Conservation (phyloP, 2,888 invertebrate species). For the Trypoxylon attenuatum region DNA sequence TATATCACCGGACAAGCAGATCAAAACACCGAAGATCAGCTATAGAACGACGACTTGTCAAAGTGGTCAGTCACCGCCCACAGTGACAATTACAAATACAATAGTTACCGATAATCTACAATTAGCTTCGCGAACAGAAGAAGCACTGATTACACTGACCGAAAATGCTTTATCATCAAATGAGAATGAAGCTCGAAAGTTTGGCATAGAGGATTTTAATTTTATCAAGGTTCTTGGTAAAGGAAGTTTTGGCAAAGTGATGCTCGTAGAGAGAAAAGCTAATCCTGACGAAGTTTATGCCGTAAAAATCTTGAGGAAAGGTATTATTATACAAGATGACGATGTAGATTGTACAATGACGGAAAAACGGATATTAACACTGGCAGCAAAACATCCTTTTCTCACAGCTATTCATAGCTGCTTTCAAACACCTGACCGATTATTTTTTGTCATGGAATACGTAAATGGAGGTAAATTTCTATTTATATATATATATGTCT, state of each 20-base stretch:
- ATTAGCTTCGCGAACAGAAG: slow-evolving; percentile 21
- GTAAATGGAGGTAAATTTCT: slow-evolving; percentile 91
- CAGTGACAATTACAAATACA: slow-evolving; percentile 56
- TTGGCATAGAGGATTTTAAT: slow-evolving; percentile 90
- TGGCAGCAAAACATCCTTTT: slow-evolving; percentile 99
- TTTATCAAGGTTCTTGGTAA: slow-evolving; percentile 99
- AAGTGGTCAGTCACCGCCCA: slow-evolving; percentile 44
- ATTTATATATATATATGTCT: no score
- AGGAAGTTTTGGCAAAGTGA: slow-evolving; percentile 99
- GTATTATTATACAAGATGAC: slow-evolving; percentile 98
- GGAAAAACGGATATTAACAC: slow-evolving; percentile 95
- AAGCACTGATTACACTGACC: slow-evolving; percentile 23
- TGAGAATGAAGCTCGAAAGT: slow-evolving; percentile 75
- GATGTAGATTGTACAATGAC: slow-evolving; percentile 99
- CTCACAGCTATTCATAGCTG: slow-evolving; percentile 97
- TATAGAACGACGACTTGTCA: slow-evolving; percentile 56
- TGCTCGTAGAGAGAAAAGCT: slow-evolving; percentile 96
- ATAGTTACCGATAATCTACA: slow-evolving; percentile 32
- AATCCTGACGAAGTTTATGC: slow-evolving; percentile 91
- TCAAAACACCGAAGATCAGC: slow-evolving; percentile 69
- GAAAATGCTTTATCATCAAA: slow-evolving; percentile 40
- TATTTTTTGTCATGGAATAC: slow-evolving; percentile 99
- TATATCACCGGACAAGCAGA: slow-evolving; percentile 91
- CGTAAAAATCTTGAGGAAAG: slow-evolving; percentile 95
- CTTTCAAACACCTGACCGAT: slow-evolving; percentile 96